A percentile compares a stretch with the other conserved stretches of the same genome.
Evolutionary conservation across 2,113 vertebrate genomes (phyloP).

Genomic region (Tragelaphus buxtoni): DNA sequence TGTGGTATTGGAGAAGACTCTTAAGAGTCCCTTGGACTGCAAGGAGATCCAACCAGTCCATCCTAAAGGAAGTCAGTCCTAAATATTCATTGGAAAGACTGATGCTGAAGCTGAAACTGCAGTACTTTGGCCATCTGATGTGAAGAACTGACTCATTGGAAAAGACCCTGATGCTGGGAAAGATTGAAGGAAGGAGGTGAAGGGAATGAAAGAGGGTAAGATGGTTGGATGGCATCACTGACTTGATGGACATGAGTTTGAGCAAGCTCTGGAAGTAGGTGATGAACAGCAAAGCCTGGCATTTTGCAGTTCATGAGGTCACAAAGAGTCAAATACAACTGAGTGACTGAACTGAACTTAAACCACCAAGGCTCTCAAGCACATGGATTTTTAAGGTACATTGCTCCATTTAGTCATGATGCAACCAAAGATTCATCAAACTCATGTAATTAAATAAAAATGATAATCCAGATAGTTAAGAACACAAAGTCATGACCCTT

Average conservation of each 20-base stretch:
- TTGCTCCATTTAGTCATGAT: conserved; percentile 44
- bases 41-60: background rate
- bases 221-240: background rate
- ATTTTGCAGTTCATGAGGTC: background rate
- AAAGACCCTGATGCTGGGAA: background rate
- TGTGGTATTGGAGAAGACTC: background rate
- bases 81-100: background rate
- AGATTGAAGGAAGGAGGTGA: background rate
- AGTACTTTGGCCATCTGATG: background rate
- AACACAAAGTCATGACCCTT: conserved; percentile 76
- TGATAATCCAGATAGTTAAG: conserved; percentile 79
- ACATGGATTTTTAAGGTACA: background rate
- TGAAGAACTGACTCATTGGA: background rate
- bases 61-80: background rate
- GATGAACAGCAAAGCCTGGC: background rate
- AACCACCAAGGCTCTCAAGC: background rate
- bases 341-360: background rate
- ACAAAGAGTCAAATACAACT: background rate
- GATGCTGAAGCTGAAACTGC: background rate
- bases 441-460: conserved; percentile 81
- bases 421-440: conserved; percentile 77
- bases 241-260: background rate
- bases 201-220: background rate
- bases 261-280: background rate
- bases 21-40: background rate